Evolutionary conservation across 2,888 invertebrate genomes (phyloP), one percentile per base, ranked within the genome.

Genomic region (Gisinianus flammeolus): DNA sequence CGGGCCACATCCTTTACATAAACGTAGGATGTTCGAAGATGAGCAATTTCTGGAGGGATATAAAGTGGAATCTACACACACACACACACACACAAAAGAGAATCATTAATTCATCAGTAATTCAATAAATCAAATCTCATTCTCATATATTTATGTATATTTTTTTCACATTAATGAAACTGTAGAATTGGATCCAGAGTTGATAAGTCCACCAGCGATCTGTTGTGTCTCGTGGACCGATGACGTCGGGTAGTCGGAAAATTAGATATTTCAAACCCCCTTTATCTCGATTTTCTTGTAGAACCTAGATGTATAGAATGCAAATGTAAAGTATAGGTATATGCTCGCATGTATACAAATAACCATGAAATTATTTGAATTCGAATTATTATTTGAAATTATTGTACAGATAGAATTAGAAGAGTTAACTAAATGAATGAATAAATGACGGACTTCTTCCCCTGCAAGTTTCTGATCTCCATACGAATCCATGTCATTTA

Each of bases 181-280:
- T 79, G 35, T 84, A 82, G 62, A 87, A 85, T 79, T 86, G 85
- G 52, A 88, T 83, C 88, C 88, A 88, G 79, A 88, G 79, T 79
- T 88, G 88, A 82, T 88, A 88, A 2, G 87, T 85, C 88, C 88
- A 88, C 86, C 86, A 88, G 8, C 88, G 83, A 76, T 87, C 85
- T 0, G 88, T 89, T 28, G 86, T 88, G 82, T 89, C 89, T 31
- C 88, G 84, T 52, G 87, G 86, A 10, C 88, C 89, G 19, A 89
- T 82, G 2, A 89, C 88, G 81, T 89, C 89, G 0, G 89, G 88
- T 24, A 89, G 85, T 44, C 89, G 85, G 4, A 89, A 85, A 33
- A 86, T 85, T 0, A 88, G 82, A 80, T 85, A 88, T 12, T 16
- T 58, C 24, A 54, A 0, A 2, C 77, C 77, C n/a, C 77, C 77